A percentile compares a stretch with the other conserved stretches of the same genome.
These are phyloP conservation scores for Dolichallabes microphthalmus DNA, from an alignment of 2,113 vertebrate genomes.

Conservation along the genomic window DNA sequence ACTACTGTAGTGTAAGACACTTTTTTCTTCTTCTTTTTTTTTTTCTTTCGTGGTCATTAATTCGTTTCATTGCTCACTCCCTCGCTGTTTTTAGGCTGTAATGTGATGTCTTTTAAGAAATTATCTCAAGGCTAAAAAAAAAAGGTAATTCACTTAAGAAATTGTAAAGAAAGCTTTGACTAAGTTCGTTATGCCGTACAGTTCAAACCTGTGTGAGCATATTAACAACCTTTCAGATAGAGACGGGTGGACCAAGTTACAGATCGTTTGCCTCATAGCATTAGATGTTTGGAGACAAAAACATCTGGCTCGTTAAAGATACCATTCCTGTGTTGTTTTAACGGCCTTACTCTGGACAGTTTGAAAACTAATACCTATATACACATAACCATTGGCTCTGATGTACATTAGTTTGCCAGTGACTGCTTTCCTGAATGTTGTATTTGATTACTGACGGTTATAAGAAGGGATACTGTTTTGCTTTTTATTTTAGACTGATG, in stretches of 20 bases:
- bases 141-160: too few relatives aligned
- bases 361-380: neutral
- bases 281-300: neutral
- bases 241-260: neutral
- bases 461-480: neutral
- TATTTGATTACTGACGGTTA: neutral
- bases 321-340: neutral
- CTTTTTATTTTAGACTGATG: neutral
- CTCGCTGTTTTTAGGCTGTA: conserved; percentile 20
- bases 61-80: neutral
- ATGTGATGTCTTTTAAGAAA: neutral
- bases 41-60: neutral
- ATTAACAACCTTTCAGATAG: neutral
- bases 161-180: neutral
- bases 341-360: neutral
- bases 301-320: neutral
- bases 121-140: neutral
- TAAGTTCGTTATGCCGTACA: neutral
- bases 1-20: conserved; percentile 11
- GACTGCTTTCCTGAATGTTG: neutral
- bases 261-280: neutral
- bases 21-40: neutral
- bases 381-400: neutral
- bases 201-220: neutral
- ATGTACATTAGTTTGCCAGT: neutral